phyloP scores from a whole-genome alignment of 1,140 invertebrate genomes.

The Sinella curviseta region DNA sequence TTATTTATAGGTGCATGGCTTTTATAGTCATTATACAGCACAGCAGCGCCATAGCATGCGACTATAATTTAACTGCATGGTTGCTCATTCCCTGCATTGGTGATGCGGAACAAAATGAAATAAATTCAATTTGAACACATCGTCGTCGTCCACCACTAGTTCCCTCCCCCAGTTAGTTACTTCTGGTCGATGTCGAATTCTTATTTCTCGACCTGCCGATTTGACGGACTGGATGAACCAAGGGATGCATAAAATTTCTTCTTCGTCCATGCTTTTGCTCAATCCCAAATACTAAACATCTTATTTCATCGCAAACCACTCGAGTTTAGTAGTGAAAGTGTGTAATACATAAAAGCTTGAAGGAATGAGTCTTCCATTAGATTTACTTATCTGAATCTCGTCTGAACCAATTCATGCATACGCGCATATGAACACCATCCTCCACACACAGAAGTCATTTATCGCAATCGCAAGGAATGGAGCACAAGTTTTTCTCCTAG shows the following conservation, averaged over 20 bases:
- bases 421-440: no score
- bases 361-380: background rate
- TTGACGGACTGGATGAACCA: background rate
- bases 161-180: no score
- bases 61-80: slow-evolving; percentile 13
- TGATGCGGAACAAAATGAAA: slow-evolving; percentile 20
- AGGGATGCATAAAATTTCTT: slow-evolving; percentile 13
- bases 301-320: background rate
- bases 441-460: no score
- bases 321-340: no score
- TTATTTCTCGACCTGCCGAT: background rate
- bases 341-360: slow-evolving; percentile 2
- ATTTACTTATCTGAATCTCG: background rate
- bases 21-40: background rate
- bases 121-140: slow-evolving; percentile 21
- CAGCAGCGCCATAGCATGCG: background rate
- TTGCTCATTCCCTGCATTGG: background rate
- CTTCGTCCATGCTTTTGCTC: background rate
- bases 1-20: background rate
- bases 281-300: no score
- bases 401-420: slow-evolving; percentile 12
- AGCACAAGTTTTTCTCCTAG: no score
- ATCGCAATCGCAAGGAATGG: no score
- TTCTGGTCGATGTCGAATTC: background rate
- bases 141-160: background rate